phyloP scores from a whole-genome alignment of 2,888 invertebrate species.

The Eledona agricola region DNA sequence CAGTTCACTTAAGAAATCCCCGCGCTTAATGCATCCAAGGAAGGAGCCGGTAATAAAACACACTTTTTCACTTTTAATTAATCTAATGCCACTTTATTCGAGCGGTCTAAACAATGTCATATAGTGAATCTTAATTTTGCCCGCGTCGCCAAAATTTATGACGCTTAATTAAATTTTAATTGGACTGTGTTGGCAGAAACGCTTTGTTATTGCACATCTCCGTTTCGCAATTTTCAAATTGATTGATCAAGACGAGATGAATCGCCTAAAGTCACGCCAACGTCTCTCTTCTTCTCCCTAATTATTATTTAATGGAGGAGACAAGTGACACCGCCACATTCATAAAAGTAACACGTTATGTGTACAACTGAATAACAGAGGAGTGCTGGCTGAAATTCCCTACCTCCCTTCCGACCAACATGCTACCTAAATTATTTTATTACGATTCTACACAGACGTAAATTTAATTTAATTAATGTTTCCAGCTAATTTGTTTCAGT shows the following conservation, averaged over 20 bases:
- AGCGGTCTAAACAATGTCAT: conserved; percentile 61
- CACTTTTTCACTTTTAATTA: conserved; percentile 63
- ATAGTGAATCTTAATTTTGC: conserved; percentile 62
- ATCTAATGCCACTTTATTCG: conserved; percentile 61
- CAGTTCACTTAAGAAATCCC: conserved; percentile 53
- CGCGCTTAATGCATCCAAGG: conserved; percentile 49
- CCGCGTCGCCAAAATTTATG: conserved; percentile 58
- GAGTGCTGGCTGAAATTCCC: conserved; percentile 29
- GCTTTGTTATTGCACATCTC: conserved; percentile 39
- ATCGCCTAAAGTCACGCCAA: conserved; percentile 5
- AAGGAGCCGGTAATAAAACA: conserved; percentile 56
- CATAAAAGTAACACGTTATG: conserved; percentile 26
- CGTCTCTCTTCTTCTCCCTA: conserved; percentile 18
- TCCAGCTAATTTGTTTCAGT: conserved; percentile 32
- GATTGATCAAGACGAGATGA: conserved; percentile 13
- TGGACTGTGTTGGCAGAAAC: conserved; percentile 52
- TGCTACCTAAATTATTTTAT: conserved; percentile 40
- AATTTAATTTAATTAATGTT: conserved; percentile 41
- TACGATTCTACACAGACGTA: conserved; percentile 34
- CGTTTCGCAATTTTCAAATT: conserved; percentile 6
- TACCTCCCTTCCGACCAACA: conserved; percentile 33
- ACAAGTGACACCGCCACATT: conserved; percentile 24
- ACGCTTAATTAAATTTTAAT: conserved; percentile 63
- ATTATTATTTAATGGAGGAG: conserved; percentile 23
- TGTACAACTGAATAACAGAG: conserved; percentile 30